A percentile compares a stretch with the other conserved stretches of the same genome.
Evolutionary conservation across 2,113 vertebrate genomes (phyloP).

Genomic region (Mystacornis crossleyi): DNA sequence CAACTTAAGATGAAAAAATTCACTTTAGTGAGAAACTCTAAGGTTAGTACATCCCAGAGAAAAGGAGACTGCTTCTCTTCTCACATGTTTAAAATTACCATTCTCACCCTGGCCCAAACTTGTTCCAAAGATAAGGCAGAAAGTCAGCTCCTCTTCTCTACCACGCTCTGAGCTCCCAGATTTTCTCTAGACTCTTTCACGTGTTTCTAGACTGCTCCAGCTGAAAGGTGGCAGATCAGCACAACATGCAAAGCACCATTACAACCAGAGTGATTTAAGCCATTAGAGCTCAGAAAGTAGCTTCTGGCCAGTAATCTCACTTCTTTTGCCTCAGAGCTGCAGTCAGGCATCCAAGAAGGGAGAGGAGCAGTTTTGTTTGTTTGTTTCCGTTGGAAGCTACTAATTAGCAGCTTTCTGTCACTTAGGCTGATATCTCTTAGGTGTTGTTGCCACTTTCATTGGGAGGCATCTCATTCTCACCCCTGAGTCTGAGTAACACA

Average conservation of each 20-base stretch:
- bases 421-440: not conserved
- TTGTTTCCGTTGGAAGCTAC: not conserved
- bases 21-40: not conserved
- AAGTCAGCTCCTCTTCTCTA: not conserved
- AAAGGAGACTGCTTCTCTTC: not conserved
- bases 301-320: not conserved
- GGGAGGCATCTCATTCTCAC: not conserved
- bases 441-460: not conserved
- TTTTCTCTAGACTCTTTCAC: no score
- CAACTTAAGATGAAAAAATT: not conserved
- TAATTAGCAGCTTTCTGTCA: not conserved
- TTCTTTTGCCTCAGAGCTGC: not conserved
- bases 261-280: not conserved
- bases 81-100: rapidly evolving
- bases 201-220: not conserved
- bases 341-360: not conserved
- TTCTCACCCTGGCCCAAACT: not conserved
- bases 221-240: not conserved
- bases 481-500: not conserved
- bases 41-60: not conserved
- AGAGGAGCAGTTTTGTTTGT: not conserved
- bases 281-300: not conserved
- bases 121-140: not conserved
- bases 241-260: not conserved
- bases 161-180: not conserved